These are phyloP conservation scores for Psittacula derbiana DNA, from an alignment of 2,797 vertebrate species.

Conservation along the genomic window DNA sequence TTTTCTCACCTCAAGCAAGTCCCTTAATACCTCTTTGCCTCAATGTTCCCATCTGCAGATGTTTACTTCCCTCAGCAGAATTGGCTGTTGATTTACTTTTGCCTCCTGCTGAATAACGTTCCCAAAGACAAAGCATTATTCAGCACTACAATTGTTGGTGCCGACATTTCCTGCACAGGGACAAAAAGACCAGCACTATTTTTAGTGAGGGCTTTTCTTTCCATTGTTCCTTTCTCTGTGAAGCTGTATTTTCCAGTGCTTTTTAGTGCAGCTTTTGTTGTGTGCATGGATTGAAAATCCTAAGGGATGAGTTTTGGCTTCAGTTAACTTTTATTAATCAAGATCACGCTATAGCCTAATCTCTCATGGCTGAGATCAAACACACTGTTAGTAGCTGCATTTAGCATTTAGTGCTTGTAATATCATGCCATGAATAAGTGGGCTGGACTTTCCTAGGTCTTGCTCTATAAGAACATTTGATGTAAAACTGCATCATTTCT, in stretches of 20 bases:
- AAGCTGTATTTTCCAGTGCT: conserved; percentile 13
- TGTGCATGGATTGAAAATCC: not conserved
- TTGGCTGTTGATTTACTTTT: not conserved
- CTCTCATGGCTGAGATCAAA: not conserved
- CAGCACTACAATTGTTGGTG: conserved; percentile 5
- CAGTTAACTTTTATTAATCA: conserved; percentile 44
- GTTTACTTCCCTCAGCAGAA: conserved; percentile 42
- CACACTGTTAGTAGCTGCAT: not conserved
- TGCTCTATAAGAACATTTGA: not conserved
- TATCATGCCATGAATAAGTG: not conserved
- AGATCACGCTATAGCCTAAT: not conserved
- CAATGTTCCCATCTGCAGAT: conserved; percentile 4
- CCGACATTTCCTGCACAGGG: conserved; percentile 30
- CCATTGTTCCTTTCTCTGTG: conserved; percentile 29
- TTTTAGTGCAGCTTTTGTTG: not conserved
- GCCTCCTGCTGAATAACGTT: conserved; percentile 8
- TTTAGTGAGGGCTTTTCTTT: conserved; percentile 46
- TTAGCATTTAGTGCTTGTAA: not conserved
- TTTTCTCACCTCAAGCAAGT: not conserved
- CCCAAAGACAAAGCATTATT: conserved; percentile 9
- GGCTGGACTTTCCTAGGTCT: not conserved
- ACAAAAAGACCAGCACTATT: conserved; percentile 41
- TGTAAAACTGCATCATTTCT: not conserved
- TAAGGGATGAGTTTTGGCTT: conserved; percentile 3
- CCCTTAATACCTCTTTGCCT: not conserved